phyloP scores from a whole-genome alignment of 2,888 invertebrate species.

The Morpho deidamia region DNA sequence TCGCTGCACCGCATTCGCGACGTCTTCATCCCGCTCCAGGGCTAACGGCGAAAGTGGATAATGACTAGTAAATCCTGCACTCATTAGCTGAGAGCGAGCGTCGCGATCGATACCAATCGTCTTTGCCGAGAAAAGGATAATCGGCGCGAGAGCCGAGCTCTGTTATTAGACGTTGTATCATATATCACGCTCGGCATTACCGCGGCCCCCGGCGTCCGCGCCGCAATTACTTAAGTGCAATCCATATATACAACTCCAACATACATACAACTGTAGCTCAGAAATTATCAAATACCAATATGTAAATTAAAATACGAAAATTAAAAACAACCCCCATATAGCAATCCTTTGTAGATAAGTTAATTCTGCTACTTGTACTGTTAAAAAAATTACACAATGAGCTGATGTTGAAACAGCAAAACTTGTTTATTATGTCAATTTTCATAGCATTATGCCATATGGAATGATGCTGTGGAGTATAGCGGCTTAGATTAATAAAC shows the following conservation, averaged over 20 bases:
- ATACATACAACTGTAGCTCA: too few relatives aligned
- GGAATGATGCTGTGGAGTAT: too few relatives aligned
- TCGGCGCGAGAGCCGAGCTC: slow-evolving; percentile 58
- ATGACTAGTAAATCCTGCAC: slow-evolving; percentile 71
- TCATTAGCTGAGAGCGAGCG: slow-evolving; percentile 70
- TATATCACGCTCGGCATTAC: slow-evolving; percentile 73
- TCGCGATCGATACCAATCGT: slow-evolving; percentile 73
- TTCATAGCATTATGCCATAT: too few relatives aligned
- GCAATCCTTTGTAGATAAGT: too few relatives aligned
- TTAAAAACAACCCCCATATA: too few relatives aligned
- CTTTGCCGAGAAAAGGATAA: slow-evolving; percentile 70
- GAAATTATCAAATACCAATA: too few relatives aligned
- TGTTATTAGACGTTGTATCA: slow-evolving; percentile 75
- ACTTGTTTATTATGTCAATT: too few relatives aligned
- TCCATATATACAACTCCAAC: background rate
- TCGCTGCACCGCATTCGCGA: slow-evolving; percentile 37
- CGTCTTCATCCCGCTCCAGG: slow-evolving; percentile 68
- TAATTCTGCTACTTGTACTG: too few relatives aligned
- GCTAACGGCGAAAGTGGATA: slow-evolving; percentile 71
- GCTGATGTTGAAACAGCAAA: too few relatives aligned
- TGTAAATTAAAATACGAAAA: too few relatives aligned
- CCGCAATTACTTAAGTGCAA: slow-evolving; percentile 58
- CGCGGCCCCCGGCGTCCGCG: slow-evolving; percentile 67
- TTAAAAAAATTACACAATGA: too few relatives aligned
- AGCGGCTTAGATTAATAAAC: too few relatives aligned